Evolutionary conservation across 2,888 invertebrate species (phyloP), one percentile per base, ranked within the genome.

Genomic region (Athrips mouffetella): DNA sequence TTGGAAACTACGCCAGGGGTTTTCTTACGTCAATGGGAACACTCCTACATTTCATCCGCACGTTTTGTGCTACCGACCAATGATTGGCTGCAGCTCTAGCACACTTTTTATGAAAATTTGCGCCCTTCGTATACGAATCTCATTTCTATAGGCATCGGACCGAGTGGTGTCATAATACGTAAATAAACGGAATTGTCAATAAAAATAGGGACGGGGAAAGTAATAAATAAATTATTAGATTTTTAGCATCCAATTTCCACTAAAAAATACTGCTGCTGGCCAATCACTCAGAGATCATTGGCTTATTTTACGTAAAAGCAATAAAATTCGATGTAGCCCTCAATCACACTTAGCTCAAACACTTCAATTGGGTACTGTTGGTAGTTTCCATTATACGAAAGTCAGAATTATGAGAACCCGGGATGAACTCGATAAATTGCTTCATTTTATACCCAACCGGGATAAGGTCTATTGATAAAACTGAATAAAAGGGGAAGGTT

Each of bases 41-140:
- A 57, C 56, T 60, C 58, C 58, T 65, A 67, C 76, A 73, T 79
- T 74, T 76, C 73, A 73, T 64, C 61, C 58, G 66, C 62, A 64
- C 71, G 70, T 71, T 73, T n/a, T 69, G 65, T 61, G 55, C 65
- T 65, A 55, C 69, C 62, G 61, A 51, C 65, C 71, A 67, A 73
- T 74, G 63, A 78, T 76, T 75, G 72, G 64, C 60, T 62, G 48
- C 51, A 62, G 58, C 18, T 37, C 11, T 7, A 6, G 37, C 40
- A 53, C 53, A 56, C 58, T 65, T 73, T 72, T 65, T 55, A 58
- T 52, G 49, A 29, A 16, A 62, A 49, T 59, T 63, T 57, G 64
- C 50, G 54, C 56, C 64, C 71, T 68, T 54, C 64, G 61, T 59
- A 63, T 57, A 60, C n/a, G n/a, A n/a, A n/a, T n/a, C 59, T 62